Conservation (phyloP, 2,888 invertebrate genomes). For the Ennomos fuscantarius region DNA sequence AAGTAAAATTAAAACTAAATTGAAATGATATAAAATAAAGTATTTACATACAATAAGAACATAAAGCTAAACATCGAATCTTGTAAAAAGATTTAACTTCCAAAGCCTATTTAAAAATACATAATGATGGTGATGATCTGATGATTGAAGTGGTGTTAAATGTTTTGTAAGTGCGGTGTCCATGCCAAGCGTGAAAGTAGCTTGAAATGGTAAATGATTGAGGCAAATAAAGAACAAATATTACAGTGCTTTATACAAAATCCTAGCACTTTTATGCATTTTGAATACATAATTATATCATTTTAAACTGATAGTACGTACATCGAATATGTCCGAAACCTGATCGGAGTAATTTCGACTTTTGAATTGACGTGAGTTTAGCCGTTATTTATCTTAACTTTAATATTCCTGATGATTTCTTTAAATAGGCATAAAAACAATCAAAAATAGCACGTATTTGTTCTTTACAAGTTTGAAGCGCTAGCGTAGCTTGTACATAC, state of each 20-base stretch:
- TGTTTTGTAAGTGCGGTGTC: constrained; percentile 45
- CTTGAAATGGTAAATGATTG: constrained; percentile 40
- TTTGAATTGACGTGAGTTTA: too few relatives aligned
- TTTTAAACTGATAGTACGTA: too few relatives aligned
- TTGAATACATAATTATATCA: too few relatives aligned
- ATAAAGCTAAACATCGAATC: constrained; percentile 16
- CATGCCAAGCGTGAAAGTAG: constrained; percentile 55
- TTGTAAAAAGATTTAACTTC: constrained; percentile 12
- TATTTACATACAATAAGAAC: constrained; percentile 30
- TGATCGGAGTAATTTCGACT: too few relatives aligned
- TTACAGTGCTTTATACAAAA: constrained; percentile 26
- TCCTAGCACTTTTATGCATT: not conserved
- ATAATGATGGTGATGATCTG: constrained; percentile 21
- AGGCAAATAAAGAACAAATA: constrained; percentile 26
- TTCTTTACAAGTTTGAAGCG: constrained; percentile 19
- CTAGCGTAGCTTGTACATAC: constrained; percentile 54
- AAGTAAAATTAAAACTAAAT: constrained; percentile 17
- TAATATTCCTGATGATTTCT: too few relatives aligned
- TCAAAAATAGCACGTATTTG: constrained; percentile 3
- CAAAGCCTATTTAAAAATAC: not conserved
- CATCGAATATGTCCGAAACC: too few relatives aligned
- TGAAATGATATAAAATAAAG: constrained; percentile 21
- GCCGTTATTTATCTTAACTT: too few relatives aligned
- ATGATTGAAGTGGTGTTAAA: constrained; percentile 29
- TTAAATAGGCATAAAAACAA: too few relatives aligned